Base-by-base conservation (phyloP, 2,888 invertebrate species). In the Epirrita christyi region DNA sequence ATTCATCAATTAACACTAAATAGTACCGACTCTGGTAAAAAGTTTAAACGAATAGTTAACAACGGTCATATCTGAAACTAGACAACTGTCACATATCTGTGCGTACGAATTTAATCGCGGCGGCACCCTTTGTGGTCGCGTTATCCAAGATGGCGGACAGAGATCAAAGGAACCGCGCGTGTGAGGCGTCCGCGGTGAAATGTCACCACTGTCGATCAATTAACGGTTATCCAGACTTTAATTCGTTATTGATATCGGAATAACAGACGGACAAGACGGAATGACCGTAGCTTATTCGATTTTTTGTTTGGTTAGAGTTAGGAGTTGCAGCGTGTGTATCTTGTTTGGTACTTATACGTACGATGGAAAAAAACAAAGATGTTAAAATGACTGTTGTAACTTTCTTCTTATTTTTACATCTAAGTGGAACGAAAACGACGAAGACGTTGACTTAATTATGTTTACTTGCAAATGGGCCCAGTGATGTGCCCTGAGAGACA, bases 181-280 rank as follows among this genome's bases (percentile, higher is more conserved):
- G 82, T 83, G 83, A 81, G 78, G 77, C 80, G 73, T 77, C 80
- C 76, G 79, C 83, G 68, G 80, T 80, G 80, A 90, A 91, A 92
- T 92, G 90, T 92, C 91, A 90, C 90, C 90, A 84, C 84, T 85
- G 82, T 85, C 82, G 75, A 83, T 85, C 86, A 88, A 89, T 90
- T 90, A 90, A 85, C 82, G 75, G 80, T 72, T 81, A 81, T 81
- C 74, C 80, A 73, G 76, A 76, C 74, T 73, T 82, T 82, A 85
- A 84, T 83, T 75, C 76, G 82, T 79, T 85, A 85, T 86, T 85
- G 87, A 88, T 86, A 88, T 85, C 83, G 78, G 66, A 78, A 80
- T 76, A 77, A 74, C 73, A 71, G 75, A 67, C 67, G 56, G 75
- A 71, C 73, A 70, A 69, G 62, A 71, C 55, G 70, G 75, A 78